These are phyloP conservation scores for Acanthisitta chloris DNA, from an alignment of 2,113 vertebrate species.

Conservation along the genomic window DNA sequence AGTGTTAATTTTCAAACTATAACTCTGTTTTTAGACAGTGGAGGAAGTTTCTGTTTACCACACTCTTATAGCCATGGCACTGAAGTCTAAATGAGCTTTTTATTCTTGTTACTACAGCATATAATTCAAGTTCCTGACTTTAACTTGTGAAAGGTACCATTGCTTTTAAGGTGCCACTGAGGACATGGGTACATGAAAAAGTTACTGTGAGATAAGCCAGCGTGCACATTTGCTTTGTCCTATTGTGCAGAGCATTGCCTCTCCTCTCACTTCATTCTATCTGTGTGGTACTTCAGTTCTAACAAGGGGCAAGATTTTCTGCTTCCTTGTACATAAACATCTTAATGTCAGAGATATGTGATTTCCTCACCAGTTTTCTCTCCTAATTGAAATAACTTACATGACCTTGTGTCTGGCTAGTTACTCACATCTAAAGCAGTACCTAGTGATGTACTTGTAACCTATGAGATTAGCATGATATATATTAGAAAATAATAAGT, in stretches of 20 bases:
- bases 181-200: background rate
- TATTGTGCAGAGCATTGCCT: background rate
- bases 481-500: background rate
- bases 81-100: background rate
- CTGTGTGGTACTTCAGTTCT: background rate
- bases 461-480: background rate
- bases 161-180: background rate
- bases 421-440: background rate
- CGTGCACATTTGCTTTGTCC: background rate
- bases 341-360: background rate
- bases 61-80: background rate
- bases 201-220: background rate
- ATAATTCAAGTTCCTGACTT: background rate
- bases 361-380: background rate
- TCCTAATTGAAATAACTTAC: conserved; percentile 28
- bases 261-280: background rate
- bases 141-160: background rate
- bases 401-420: background rate
- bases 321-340: background rate
- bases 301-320: background rate
- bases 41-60: background rate
- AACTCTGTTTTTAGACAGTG: background rate
- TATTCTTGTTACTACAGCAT: background rate
- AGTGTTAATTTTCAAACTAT: conserved; percentile 6
- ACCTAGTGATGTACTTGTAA: background rate